Base-by-base conservation (phyloP, 2,797 vertebrate genomes). In the Cygnus olor region DNA sequence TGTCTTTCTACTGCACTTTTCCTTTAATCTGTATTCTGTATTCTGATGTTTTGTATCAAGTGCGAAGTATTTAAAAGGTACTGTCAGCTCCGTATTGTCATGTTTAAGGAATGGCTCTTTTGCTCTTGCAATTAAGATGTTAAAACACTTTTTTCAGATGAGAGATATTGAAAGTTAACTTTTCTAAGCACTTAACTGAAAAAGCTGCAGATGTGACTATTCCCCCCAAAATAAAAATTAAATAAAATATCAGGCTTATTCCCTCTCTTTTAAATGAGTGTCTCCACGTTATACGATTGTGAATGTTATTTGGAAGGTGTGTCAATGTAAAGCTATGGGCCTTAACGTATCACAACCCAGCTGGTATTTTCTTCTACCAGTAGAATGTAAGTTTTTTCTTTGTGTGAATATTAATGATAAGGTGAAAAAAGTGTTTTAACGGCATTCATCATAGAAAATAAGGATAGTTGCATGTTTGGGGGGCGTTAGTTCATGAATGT, bases 401-500 rank as follows among this genome's bases (percentile, higher is more conserved):
- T 90, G 16, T 79, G 42, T 53, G 74, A 76, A 60, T 93, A 27
- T 24, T 84, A 79, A 85, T 73, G 54, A 87, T 58, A 61, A 58
- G 65, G 28, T 72, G 85, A 89, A 96, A 97, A 74, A 97, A 94
- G 86, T 96, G 93, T 97, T 97, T 96, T 96, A 96, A 95, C 95
- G 86, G 88, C 90, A 15, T 92, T 94, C 83, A 10, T 95, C 71
- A 88, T 88, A 87, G 83, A 93, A 92, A 95, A 71, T 38, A 63
- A 82, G 30, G 54, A 77, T 65, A 95, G 89, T 47, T 97, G 95
- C 96, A 94, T 96, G 91, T 71, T 87, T 93, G 32, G 96, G 85
- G 90, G 87, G 63, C 64, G 24, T 76, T 53, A 96, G 45, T 81
- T 92, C 71, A 60, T 90, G 18, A 94, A 93, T 12, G 25, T 85